Conservation (phyloP, 2,113 vertebrate genomes). For the Holacanthus passer region DNA sequence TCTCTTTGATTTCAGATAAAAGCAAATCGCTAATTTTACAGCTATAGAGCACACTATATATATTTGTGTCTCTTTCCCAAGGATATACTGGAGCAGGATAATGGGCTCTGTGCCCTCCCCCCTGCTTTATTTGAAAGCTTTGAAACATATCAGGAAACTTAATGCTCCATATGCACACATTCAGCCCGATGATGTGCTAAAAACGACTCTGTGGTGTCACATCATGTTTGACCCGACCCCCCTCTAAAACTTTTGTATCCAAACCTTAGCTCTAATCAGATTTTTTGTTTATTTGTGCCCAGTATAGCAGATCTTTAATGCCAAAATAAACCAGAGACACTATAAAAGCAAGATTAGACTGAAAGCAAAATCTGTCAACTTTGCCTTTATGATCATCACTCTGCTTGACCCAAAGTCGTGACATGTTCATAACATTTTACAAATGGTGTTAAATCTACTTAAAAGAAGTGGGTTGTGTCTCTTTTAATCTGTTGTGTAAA, state of each 20-base stretch:
- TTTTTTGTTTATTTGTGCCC: constrained; percentile 61
- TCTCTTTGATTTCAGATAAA: constrained; percentile 85
- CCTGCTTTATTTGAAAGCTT: constrained; percentile 46
- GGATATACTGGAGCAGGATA: constrained; percentile 58
- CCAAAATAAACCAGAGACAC: constrained; percentile 46
- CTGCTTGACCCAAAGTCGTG: constrained; percentile 64
- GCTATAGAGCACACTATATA: constrained; percentile 60
- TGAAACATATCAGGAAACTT: constrained; percentile 38
- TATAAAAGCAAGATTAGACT: constrained; percentile 79
- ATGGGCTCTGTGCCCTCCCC: constrained; percentile 35
- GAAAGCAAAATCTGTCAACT: constrained; percentile 77
- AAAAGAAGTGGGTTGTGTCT: constrained; percentile 38
- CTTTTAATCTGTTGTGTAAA: constrained; percentile 76
- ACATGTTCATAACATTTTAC: constrained; percentile 71
- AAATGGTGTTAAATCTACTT: constrained; percentile 70
- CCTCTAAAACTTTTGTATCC: constrained; percentile 26
- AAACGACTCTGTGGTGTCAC: constrained; percentile 14
- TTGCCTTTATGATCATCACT: constrained; percentile 66
- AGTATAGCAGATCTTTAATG: constrained; percentile 50
- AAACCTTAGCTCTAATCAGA: constrained; percentile 65
- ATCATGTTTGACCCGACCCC: constrained; percentile 44
- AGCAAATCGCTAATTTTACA: constrained; percentile 75
- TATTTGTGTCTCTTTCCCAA: constrained; percentile 71
- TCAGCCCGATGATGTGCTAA: neutral
- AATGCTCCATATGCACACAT: constrained; percentile 33